Evolutionary conservation across 2,797 vertebrate species (phyloP), one percentile per base, ranked within the genome.

Genomic region (Zenarchopterus dispar): DNA sequence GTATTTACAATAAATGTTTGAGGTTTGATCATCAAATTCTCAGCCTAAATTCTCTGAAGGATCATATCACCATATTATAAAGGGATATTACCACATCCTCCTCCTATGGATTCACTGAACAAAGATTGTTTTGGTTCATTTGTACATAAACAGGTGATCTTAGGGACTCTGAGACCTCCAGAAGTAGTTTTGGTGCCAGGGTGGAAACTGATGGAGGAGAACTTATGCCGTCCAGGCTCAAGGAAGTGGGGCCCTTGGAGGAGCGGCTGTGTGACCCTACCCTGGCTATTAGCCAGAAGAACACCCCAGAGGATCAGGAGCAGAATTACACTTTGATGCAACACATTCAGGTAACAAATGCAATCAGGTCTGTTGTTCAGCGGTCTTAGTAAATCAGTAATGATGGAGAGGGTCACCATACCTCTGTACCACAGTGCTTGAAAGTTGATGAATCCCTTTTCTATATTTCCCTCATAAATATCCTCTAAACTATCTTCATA

Each of bases 331-430:
- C 95, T 5, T 94, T 99, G 45, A 77, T 94, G 47, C 92, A 95
- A 18, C 93, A 92, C 60, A 79, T 97, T 58, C 91, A 97, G 95
- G 97, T 96, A 94, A 39, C 57, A 33, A n/a, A 39, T 16, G 4
- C 5, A 0, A 10, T 36, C 42, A 22, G 43, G 26, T 16, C 5
- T 6, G 28, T 18, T 22, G 23, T 10, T 59, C 15, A 48, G 19
- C 56, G 17, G 31, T 5, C 11, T 1, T 6, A 8, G 5, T 0
- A 19, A 36, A 36, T 36, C 33, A 13, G n/a, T n/a, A n/a, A 13
- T 36, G 33, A 13, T 11, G 4, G 9, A 36, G 33, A 11, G 33
- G 33, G 9, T 36, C 33, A 36, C 4, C 2, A 1, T 36, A 10
- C 11, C 33, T 36, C 13, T 4, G 2, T 36, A 13, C 9, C 13